Conservation (phyloP, 2,888 invertebrate genomes). For the Dione vanillae region DNA sequence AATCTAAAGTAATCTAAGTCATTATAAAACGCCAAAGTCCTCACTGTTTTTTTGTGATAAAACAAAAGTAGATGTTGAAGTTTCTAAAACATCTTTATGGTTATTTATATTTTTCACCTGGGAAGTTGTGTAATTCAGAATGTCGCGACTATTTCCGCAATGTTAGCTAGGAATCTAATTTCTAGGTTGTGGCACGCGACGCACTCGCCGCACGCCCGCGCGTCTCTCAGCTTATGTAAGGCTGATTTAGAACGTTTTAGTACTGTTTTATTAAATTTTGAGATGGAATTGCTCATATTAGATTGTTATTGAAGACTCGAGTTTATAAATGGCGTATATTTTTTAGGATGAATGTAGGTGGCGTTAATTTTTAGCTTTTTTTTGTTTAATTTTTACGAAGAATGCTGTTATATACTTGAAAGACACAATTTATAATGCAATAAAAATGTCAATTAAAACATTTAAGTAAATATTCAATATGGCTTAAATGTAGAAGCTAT, state of each 20-base stretch:
- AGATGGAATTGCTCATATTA: no score
- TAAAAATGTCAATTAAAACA: no score
- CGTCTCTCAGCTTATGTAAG: constrained; percentile 28
- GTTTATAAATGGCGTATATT: background rate
- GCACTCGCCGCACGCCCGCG: constrained; percentile 25
- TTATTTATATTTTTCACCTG: constrained; percentile 41
- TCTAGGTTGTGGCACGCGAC: constrained; percentile 38
- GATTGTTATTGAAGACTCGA: background rate
- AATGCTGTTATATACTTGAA: no score
- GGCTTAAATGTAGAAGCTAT: no score
- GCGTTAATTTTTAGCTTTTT: no score
- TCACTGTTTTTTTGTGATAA: constrained; percentile 15
- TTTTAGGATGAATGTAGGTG: no score
- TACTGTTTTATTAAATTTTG: background rate
- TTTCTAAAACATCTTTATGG: constrained; percentile 7
- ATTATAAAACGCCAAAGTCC: no score
- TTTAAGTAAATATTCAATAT: no score
- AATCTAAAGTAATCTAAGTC: no score
- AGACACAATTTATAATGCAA: no score
- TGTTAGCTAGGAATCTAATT: constrained; percentile 44
- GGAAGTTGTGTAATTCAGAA: constrained; percentile 30
- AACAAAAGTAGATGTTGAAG: background rate
- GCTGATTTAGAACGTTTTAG: constrained; percentile 23
- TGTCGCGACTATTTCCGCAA: constrained; percentile 34
- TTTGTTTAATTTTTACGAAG: no score